Conservation (phyloP, 2,888 invertebrate genomes). For the Brenthis daphne region DNA sequence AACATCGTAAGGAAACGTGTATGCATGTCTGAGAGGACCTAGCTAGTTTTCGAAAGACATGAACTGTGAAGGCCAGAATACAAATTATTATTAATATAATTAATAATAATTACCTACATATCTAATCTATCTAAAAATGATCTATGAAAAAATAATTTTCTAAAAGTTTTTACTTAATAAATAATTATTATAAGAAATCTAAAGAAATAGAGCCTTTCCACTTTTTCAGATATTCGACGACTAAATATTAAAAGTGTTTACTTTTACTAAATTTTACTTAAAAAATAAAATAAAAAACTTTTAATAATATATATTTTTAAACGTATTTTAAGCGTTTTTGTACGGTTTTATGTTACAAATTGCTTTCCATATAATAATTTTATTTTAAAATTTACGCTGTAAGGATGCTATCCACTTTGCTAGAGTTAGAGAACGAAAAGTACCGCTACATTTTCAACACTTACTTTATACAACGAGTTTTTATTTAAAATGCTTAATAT, state of each 20-base stretch:
- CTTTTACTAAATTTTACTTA: neutral
- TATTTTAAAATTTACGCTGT: slow-evolving; percentile 13
- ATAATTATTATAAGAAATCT: no score
- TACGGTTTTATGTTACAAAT: slow-evolving; percentile 12
- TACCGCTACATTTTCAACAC: slow-evolving; percentile 15
- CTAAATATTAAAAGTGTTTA: neutral
- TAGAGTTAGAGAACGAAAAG: slow-evolving; percentile 14
- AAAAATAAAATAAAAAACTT: slow-evolving; percentile 8
- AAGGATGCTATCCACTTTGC: slow-evolving; percentile 8
- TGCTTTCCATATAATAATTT: slow-evolving; percentile 8
- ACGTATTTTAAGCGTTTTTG: slow-evolving; percentile 7
- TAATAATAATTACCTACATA: no score
- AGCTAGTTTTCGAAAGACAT: no score
- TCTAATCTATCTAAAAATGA: no score
- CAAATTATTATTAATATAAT: no score
- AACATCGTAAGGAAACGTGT: no score
- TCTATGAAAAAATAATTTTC: no score
- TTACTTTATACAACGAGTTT: slow-evolving; percentile 10
- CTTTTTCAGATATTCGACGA: no score
- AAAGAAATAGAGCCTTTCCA: no score
- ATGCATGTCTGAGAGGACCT: no score
- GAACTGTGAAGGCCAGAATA: no score
- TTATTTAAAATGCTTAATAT: slow-evolving; percentile 7
- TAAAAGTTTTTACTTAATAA: no score
- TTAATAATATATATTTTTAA: slow-evolving; percentile 12